These are phyloP conservation scores for Cerastoderma edule DNA, from an alignment of 2,888 invertebrate genomes.

Conservation along the genomic window DNA sequence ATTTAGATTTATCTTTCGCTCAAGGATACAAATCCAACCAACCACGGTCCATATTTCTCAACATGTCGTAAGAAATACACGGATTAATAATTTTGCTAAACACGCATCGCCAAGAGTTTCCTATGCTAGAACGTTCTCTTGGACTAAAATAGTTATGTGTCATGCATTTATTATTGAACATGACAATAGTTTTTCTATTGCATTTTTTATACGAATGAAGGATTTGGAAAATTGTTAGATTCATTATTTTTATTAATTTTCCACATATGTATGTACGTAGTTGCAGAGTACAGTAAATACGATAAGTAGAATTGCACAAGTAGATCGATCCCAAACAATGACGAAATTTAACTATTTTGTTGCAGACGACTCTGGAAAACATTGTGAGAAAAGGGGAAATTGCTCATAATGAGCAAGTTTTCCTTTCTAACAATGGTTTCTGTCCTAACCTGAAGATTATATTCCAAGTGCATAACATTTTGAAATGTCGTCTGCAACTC, in stretches of 20 bases:
- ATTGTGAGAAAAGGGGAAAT: background rate
- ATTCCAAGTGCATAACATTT: background rate
- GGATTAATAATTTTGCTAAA: background rate
- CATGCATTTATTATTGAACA: background rate
- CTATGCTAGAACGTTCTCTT: background rate
- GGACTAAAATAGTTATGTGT: background rate
- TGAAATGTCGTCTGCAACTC: too few species aligned
- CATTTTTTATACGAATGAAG: background rate
- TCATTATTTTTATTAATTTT: background rate
- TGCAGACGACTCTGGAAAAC: too few species aligned
- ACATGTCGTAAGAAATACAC: conserved; percentile 14
- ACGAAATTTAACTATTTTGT: too few species aligned
- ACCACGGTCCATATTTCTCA: conserved; percentile 1
- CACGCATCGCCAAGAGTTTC: background rate
- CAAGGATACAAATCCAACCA: background rate
- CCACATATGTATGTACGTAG: background rate
- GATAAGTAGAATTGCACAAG: background rate
- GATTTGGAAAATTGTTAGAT: background rate
- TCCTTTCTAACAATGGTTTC: conserved; percentile 8
- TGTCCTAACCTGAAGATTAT: background rate
- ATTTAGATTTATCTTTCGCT: background rate
- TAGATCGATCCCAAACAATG: too few species aligned
- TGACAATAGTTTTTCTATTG: background rate
- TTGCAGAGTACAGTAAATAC: background rate
- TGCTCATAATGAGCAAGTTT: background rate